Conservation (phyloP, 2,888 invertebrate genomes). For the Noctua janthe region DNA sequence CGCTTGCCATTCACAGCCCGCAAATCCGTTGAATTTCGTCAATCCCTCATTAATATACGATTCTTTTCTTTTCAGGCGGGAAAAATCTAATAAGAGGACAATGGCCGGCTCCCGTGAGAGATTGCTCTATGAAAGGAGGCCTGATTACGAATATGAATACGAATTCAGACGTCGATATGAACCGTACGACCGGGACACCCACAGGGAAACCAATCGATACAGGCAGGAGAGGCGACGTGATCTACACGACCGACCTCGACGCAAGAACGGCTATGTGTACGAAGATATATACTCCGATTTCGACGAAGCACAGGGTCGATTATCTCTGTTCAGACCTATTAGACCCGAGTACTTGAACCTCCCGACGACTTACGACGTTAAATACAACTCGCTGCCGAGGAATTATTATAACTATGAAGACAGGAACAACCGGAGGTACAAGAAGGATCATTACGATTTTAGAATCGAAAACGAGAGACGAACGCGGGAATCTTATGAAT, state of each 20-base stretch:
- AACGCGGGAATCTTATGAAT: conserved; percentile 78
- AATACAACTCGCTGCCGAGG: conserved; percentile 86
- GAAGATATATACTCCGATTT: conserved; percentile 89
- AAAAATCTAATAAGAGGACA: conserved; percentile 75
- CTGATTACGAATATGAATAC: conserved; percentile 79
- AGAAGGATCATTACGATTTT: conserved; percentile 87
- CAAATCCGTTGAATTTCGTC: conserved; percentile 67
- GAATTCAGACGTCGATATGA: conserved; percentile 78
- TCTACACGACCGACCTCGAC: conserved; percentile 75
- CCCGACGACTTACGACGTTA: conserved; percentile 82
- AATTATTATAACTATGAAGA: conserved; percentile 84
- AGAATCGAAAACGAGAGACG: conserved; percentile 83
- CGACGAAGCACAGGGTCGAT: conserved; percentile 86
- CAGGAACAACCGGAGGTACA: conserved; percentile 77
- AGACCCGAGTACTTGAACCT: conserved; percentile 87
- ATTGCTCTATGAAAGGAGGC: conserved; percentile 83
- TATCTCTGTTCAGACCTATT: conserved; percentile 88
- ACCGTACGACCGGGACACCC: conserved; percentile 67
- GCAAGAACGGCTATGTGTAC: conserved; percentile 87
- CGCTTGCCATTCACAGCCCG: conserved; percentile 50
- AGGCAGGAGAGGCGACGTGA: conserved; percentile 72
- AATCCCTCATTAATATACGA: conserved; percentile 72
- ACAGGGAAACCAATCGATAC: conserved; percentile 70
- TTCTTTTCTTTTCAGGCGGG: conserved; percentile 78
- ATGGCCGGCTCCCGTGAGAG: conserved; percentile 88